Evolutionary conservation across 2,888 invertebrate species (phyloP).

Genomic region (Quadriops clusia): DNA sequence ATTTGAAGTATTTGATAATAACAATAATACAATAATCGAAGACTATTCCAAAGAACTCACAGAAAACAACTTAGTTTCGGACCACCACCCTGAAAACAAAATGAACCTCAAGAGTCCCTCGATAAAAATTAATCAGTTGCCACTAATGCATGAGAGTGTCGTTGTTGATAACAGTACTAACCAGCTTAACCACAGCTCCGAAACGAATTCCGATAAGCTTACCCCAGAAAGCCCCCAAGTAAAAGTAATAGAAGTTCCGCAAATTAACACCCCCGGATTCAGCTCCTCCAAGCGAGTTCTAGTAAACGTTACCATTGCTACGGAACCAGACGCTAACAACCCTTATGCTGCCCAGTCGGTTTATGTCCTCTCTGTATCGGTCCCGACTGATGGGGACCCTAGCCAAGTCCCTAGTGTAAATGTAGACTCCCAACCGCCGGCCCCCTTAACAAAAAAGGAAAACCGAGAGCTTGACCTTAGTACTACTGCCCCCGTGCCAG

Average conservation of each 20-base stretch:
- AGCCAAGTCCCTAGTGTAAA: slow-evolving; percentile 38
- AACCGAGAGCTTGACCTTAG: slow-evolving; percentile 4
- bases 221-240: slow-evolving; percentile 16
- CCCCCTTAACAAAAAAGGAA: slow-evolving; percentile 13
- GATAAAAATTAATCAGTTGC: slow-evolving; percentile 10
- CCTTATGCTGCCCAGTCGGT: slow-evolving; percentile 48
- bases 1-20: slow-evolving; percentile 6
- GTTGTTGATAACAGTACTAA: slow-evolving; percentile 22
- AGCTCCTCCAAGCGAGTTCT: slow-evolving; percentile 49
- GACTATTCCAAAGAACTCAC: slow-evolving; percentile 28
- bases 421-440: slow-evolving; percentile 26
- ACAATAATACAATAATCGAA: slow-evolving; percentile 12
- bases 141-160: slow-evolving; percentile 17
- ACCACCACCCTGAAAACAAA: slow-evolving; percentile 7
- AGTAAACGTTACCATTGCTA: slow-evolving; percentile 72
- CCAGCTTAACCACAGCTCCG: slow-evolving; percentile 6
- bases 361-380: slow-evolving; percentile 69
- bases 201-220: slow-evolving; percentile 6
- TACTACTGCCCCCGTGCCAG: slow-evolving; percentile 12
- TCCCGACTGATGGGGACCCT: slow-evolving; percentile 51
- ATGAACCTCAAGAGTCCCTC: slow-evolving; percentile 20
- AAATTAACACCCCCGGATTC: slow-evolving; percentile 30
- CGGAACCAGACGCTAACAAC: slow-evolving; percentile 46
- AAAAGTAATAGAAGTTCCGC: slow-evolving; percentile 31
- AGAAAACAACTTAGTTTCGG: slow-evolving; percentile 25